Percentiles rank a stretch among this genome's conserved stretches.
Conservation (phyloP, 2,797 vertebrate genomes). For the Craterocephalus amniculus region DNA sequence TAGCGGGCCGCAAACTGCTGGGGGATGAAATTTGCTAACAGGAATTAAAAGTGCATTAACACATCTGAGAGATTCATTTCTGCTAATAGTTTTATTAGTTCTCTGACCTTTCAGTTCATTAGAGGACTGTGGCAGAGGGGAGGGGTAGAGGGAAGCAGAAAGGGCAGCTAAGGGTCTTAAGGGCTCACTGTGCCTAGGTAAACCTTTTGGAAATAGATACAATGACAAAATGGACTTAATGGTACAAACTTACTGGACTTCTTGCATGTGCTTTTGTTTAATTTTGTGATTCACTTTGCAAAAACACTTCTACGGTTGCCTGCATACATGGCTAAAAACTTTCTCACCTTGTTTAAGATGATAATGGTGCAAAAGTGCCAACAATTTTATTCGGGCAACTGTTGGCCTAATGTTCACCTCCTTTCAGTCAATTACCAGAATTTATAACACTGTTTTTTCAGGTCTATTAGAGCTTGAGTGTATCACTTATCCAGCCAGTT, state of each 20-base stretch:
- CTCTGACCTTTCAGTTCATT: conserved; percentile 90
- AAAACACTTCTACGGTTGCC: not conserved
- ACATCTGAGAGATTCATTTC: conserved; percentile 89
- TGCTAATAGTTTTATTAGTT: conserved; percentile 91
- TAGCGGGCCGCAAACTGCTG: conserved; percentile 87
- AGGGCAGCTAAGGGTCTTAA: conserved; percentile 53
- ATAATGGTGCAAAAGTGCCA: conserved; percentile 21
- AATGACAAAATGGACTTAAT: conserved; percentile 37
- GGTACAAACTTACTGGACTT: conserved; percentile 19
- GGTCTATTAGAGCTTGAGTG: conserved; percentile 79
- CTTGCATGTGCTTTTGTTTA: conserved; percentile 17
- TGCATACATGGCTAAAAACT: conserved; percentile 11
- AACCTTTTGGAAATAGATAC: conserved; percentile 55
- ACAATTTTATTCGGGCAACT: conserved; percentile 7
- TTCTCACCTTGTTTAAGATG: conserved; percentile 2
- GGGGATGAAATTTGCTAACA: conserved; percentile 91
- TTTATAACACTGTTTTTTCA: conserved; percentile 78
- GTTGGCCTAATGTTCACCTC: conserved; percentile 62
- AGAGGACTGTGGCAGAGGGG: conserved; percentile 78
- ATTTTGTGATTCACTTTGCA: conserved; percentile 18
- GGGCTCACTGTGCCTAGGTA: conserved; percentile 49
- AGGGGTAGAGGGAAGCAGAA: conserved; percentile 55
- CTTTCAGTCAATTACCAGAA: conserved; percentile 75
- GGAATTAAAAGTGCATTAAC: conserved; percentile 92
- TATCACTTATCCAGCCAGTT: conserved; percentile 81